phyloP scores from a whole-genome alignment of 2,113 vertebrate species.

The Thalassarche chlororhynchos region DNA sequence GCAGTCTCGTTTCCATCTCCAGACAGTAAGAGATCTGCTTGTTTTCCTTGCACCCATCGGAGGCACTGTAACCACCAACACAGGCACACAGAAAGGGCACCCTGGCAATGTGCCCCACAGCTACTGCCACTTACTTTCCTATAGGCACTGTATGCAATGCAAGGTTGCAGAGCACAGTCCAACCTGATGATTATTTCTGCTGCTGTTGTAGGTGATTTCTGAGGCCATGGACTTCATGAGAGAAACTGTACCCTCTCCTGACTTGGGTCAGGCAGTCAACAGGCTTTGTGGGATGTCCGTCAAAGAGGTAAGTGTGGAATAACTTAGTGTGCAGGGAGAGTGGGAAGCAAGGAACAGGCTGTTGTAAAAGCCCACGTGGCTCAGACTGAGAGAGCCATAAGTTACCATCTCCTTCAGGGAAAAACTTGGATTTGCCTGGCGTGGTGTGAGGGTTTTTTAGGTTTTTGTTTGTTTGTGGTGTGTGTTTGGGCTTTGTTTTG shows the following conservation, averaged over 20 bases:
- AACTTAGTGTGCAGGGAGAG: neutral
- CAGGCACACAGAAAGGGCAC: neutral
- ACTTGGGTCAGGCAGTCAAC: conserved; percentile 27
- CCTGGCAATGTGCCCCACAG: neutral
- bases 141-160: neutral
- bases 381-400: neutral
- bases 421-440: neutral
- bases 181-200: neutral
- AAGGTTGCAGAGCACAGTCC: neutral
- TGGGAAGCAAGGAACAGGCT: neutral
- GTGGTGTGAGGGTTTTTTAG: neutral
- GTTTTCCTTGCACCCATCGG: neutral
- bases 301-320: conserved; percentile 20
- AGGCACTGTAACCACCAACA: neutral
- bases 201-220: conserved; percentile 34
- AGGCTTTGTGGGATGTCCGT: neutral
- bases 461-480: neutral
- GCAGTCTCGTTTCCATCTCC: neutral
- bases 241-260: neutral
- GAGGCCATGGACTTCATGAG: conserved; percentile 56
- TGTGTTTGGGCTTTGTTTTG: too few relatives aligned
- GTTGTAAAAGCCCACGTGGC: neutral
- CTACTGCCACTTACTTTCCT: neutral
- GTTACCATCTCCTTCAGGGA: neutral
- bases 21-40: neutral